Evolutionary conservation across 2,888 invertebrate species (phyloP), one percentile per base, ranked within the genome.

Genomic region (Laothoe populi): DNA sequence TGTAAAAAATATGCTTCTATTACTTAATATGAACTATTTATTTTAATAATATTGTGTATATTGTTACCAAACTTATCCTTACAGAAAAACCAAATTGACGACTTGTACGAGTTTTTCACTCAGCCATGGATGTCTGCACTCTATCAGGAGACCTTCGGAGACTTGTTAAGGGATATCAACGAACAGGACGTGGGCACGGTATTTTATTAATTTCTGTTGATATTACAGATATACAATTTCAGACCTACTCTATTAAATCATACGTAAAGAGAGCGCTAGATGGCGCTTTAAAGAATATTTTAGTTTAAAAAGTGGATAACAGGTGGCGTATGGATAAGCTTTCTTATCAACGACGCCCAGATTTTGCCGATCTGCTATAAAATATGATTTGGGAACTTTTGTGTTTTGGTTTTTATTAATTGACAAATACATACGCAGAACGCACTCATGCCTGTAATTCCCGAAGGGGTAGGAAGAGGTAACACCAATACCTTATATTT

Each of bases 71-170:
- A 13, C 0, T 61, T 5, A 64, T 60, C 13, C 16, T 49, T 40
- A 49, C 85, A 92, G 87, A 87, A 94, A 82, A 87, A 93, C 0
- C 82, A 94, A 64, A 95, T 97, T 40, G 83, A 88, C 0, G 96
- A 97, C 78, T 90, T 96, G 5, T 96, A 90, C 78, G 91, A 93
- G 5, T 96, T 93, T 84, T 96, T 96, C 84, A 88, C 88, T 8
- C 94, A 95, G 70, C 94, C 95, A 0, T 96, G 96, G 95, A 91
- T 94, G 64, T 91, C 93, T 31, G 94, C 94, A 0, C 70, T 96
- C 16, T 95, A 95, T 78, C 94, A 94, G 72, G 95, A 95, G 67
- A 88, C 92, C 35, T 95, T 95, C 78, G 79, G 82, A 0, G 82
- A 87, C 0, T 75, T 95, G 24, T 68, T 93, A 19, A 70, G 69